Evolutionary conservation across 2,888 invertebrate genomes (phyloP), one percentile per base, ranked within the genome.

Genomic region (Odontocolon sp.): DNA sequence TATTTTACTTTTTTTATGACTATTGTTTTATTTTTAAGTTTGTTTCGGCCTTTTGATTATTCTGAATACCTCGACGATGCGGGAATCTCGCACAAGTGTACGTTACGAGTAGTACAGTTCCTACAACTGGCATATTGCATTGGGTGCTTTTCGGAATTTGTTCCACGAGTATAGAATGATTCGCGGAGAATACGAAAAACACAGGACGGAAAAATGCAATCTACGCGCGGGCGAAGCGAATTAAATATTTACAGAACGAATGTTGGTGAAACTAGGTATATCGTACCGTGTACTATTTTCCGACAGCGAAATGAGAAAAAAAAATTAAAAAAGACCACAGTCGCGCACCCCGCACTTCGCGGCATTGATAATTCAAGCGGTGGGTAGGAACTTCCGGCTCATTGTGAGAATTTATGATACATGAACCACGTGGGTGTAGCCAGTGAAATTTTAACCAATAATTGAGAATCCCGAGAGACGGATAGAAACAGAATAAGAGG

Each of bases 211-310:
- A 54, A 31, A 52, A 57, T 69, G 56, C 69, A 75, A 75, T 69
- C 57, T 64, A 52, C 64, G 6, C 6, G 38, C 36, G 42, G 9
- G 16, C 50, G 6, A 50, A 45, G 18, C 31, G 40, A 38, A 69
- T 75, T 33, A 64, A 69, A 69, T 75, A 75, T 69, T 75, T 52
- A 66, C 26, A 21, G 50, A 18, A 9, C 40, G 56, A 40, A 47
- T 33, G 38, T 59, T 31, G 16, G 18, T 26, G 3, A 52, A n/a
- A 21, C 42, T 3, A 16, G 9, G 14, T n/a, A 23, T 23, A 26
- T 14, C 45, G 18, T 16, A 16, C 16, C 33, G 28, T 2, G 45
- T 23, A 45, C 45, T 38, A 26, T 63, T 31, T 4, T 21, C 23
- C 26, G 33, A 23, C 9, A 6, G 33, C 31, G 23, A 31, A 64